A percentile compares a stretch with the other conserved stretches of the same genome.
Conservation (phyloP, 2,797 vertebrate species). For the Anas bahamensis region DNA sequence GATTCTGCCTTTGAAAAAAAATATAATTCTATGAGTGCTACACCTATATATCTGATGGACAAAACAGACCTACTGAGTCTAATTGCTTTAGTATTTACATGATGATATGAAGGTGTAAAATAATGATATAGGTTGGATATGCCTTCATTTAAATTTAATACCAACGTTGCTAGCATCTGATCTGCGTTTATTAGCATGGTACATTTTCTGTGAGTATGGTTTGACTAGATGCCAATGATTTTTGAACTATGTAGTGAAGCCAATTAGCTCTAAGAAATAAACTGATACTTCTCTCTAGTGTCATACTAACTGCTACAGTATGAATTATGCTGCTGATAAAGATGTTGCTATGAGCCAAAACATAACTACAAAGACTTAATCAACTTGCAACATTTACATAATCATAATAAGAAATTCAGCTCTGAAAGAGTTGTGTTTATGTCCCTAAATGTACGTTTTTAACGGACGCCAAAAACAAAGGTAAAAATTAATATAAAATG, state of each 20-base stretch:
- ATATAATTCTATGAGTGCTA: background rate
- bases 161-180: slow-evolving; percentile 35
- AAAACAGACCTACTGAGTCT: background rate
- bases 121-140: background rate
- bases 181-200: background rate
- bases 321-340: slow-evolving; percentile 65
- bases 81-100: background rate
- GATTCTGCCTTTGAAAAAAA: background rate
- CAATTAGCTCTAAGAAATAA: slow-evolving; percentile 74
- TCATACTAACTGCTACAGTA: slow-evolving; percentile 57
- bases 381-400: slow-evolving; percentile 60
- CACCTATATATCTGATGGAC: background rate
- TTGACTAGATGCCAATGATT: slow-evolving; percentile 57
- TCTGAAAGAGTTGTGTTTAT: slow-evolving; percentile 24
- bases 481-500: slow-evolving; percentile 42
- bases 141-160: slow-evolving; percentile 41
- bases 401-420: slow-evolving; percentile 54
- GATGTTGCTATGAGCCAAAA: slow-evolving; percentile 68
- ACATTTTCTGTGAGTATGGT: slow-evolving; percentile 40
- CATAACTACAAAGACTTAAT: slow-evolving; percentile 67
- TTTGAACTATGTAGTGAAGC: slow-evolving; percentile 50
- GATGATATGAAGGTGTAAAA: background rate
- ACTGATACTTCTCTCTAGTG: slow-evolving; percentile 64
- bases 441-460: background rate
- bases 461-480: slow-evolving; percentile 28